A percentile compares a stretch with the other conserved stretches of the same genome.
These are phyloP conservation scores for Chrysina gloriosa DNA, from an alignment of 2,888 invertebrate species.

Conservation along the genomic window DNA sequence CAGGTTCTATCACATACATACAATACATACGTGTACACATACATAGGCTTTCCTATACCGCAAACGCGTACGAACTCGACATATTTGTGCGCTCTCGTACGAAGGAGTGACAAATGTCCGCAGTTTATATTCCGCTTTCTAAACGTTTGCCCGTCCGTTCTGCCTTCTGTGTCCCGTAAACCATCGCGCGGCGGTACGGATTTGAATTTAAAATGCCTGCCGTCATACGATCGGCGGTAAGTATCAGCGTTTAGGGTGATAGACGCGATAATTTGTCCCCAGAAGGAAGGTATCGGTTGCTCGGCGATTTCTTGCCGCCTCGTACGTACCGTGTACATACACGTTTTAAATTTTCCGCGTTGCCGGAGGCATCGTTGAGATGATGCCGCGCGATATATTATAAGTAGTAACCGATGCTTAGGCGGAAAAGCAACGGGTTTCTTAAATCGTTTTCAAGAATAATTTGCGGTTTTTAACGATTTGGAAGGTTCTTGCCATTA, in stretches of 20 bases:
- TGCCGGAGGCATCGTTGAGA: too few relatives aligned
- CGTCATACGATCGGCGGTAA: not conserved
- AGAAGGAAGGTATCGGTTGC: conserved; percentile 7
- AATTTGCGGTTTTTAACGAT: too few relatives aligned
- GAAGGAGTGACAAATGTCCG: conserved; percentile 23
- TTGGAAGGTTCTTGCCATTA: too few relatives aligned
- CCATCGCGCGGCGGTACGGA: not conserved
- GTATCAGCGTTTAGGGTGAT: not conserved
- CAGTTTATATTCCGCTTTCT: conserved; percentile 31
- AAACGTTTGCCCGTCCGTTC: not conserved
- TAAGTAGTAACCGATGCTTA: too few relatives aligned
- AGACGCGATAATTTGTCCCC: not conserved
- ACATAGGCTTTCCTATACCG: not conserved
- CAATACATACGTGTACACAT: not conserved
- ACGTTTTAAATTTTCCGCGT: conserved; percentile 6
- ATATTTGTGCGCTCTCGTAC: conserved; percentile 1
- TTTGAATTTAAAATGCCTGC: conserved; percentile 17
- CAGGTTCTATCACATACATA: too few relatives aligned
- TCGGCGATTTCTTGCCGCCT: not conserved
- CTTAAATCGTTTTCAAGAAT: too few relatives aligned
- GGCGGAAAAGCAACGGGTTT: too few relatives aligned
- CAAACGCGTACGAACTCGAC: not conserved
- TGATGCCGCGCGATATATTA: not conserved
- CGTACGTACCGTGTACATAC: too few relatives aligned
- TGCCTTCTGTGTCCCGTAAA: not conserved